Percentiles rank a stretch among this genome's conserved stretches.
phyloP scores from a whole-genome alignment of 2,888 invertebrate genomes.

The Rambutsinella grinnellia region DNA sequence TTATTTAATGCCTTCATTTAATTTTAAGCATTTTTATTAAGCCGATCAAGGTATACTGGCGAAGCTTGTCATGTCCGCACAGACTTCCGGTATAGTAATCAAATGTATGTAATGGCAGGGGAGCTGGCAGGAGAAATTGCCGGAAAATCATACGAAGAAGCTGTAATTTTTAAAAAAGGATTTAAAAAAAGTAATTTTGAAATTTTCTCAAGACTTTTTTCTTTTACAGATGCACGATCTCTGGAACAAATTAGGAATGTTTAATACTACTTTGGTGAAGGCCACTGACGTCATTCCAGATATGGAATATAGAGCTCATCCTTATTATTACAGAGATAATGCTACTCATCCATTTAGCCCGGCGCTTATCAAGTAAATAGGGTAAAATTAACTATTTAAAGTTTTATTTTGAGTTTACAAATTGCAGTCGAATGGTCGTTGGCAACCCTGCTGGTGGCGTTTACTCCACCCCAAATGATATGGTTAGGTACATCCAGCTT shows the following conservation, averaged over 20 bases:
- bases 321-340: too few relatives aligned
- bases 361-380: too few relatives aligned
- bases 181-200: too few relatives aligned
- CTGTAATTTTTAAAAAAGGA: too few relatives aligned
- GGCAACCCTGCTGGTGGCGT: slow-evolving; percentile 43
- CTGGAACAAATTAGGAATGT: slow-evolving; percentile 37
- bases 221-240: not conserved
- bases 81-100: slow-evolving; percentile 48
- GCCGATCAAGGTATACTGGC: slow-evolving; percentile 39
- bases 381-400: too few relatives aligned
- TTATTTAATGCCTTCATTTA: not conserved
- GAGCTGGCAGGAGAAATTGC: slow-evolving; percentile 38
- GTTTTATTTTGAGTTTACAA: too few relatives aligned
- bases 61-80: slow-evolving; percentile 43
- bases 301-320: slow-evolving; percentile 17
- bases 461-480: slow-evolving; percentile 41
- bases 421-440: slow-evolving; percentile 36
- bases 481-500: slow-evolving; percentile 42
- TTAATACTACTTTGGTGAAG: slow-evolving; percentile 26
- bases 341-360: too few relatives aligned
- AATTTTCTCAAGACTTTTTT: too few relatives aligned
- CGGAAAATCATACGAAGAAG: slow-evolving; percentile 21
- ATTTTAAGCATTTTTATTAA: too few relatives aligned
- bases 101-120: slow-evolving; percentile 39
- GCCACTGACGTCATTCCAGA: slow-evolving; percentile 11